Base-by-base conservation (phyloP, 1,140 invertebrate genomes). In the Antheraea mylitta region DNA sequence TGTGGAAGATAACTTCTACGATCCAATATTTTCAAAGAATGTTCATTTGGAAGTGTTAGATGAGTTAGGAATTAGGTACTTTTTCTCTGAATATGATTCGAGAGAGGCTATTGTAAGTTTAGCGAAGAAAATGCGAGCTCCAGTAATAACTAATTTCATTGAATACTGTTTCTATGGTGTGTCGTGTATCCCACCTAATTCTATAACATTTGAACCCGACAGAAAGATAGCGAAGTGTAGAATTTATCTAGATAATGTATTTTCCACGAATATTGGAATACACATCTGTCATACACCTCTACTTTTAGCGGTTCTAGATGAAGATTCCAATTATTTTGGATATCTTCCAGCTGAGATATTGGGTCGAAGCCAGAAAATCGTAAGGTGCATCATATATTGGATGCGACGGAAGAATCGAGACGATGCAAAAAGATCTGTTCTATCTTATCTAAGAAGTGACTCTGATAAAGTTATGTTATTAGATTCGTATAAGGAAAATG, bases 21-120 rank as follows among this genome's bases (percentile, higher is more conserved):
- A 79, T 36, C 77, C 77, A 18, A 67, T 71, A n/a, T 76, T 79
- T 61, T 63, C 65, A 0, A 75, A 76, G 58, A 71, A 73, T 19
- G 70, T 81, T n/a, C 67, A 71, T 10, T 72, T 71, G 66, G 69
- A 79, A 67, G 70, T 81, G 9, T 59, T 81, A 18, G 65, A 77
- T 9, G 74, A 77, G 67, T 65, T 77, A 18, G 64, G 59, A 22
- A 77, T 81, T 18, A 69, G 69, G 53, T 79, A 79, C 60, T 75
- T 66, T 58, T 68, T 74, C 18, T 71, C 64, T 59, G 67, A 71
- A 59, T 72, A 79, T 18, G 70, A 76, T 42, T 66, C 65, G 7
- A 69, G 48, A 19, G 70, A 61, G 67, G 66, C 70, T 0, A 69
- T 81, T 8, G 58, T 81, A 10, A 61, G 65, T 36, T 22, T 77